Evolutionary conservation across 2,797 vertebrate species (phyloP).

Genomic region (Pseudochirops cupreus): DNA sequence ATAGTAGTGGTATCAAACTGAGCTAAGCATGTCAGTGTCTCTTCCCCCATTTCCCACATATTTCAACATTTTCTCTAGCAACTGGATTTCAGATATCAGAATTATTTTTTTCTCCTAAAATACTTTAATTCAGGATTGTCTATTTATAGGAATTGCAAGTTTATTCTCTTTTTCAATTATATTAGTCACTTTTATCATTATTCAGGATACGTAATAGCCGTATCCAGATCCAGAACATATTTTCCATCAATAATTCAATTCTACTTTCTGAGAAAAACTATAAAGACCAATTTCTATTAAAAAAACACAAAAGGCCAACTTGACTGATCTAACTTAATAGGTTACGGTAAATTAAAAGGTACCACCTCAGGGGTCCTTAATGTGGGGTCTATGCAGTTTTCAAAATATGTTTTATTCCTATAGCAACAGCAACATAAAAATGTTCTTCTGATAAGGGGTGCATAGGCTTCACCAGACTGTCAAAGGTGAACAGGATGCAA

Average conservation of each 20-base stretch:
- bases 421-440: not conserved
- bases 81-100: not conserved
- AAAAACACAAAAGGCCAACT: conserved; percentile 17
- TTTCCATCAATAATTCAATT: conserved; percentile 26
- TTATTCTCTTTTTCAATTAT: not conserved
- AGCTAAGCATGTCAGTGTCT: not conserved
- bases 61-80: not conserved
- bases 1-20: not conserved
- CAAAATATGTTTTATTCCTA: not conserved
- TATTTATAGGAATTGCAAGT: not conserved
- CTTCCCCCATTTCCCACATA: not conserved
- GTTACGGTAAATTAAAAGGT: not conserved
- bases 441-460: not conserved
- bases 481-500: not conserved
- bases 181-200: not conserved
- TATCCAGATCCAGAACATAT: conserved; percentile 28
- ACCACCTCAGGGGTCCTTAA: conserved; percentile 41
- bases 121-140: not conserved
- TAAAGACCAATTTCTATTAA: conserved; percentile 40
- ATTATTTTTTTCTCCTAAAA: conserved; percentile 32
- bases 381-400: not conserved
- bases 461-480: not conserved
- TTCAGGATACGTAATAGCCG: not conserved
- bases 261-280: conserved; percentile 54
- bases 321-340: conserved; percentile 49